Percentiles rank a stretch among this genome's conserved stretches.
Conservation (phyloP, 1,140 invertebrate species). For the Bombus vancouverensis region DNA sequence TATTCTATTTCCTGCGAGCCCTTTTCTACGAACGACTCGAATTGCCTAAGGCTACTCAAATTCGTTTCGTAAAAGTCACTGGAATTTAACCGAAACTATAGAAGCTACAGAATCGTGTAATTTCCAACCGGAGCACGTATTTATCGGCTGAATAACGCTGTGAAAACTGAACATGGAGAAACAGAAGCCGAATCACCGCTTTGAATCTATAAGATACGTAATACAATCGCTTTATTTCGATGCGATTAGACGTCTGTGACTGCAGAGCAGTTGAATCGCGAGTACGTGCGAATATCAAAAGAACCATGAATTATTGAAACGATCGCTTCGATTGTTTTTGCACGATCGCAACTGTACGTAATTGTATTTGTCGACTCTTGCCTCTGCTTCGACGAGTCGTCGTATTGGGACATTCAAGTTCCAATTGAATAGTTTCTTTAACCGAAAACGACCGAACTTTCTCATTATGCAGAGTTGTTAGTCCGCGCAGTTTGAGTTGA, state of each 20-base stretch:
- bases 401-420: constrained; percentile 58
- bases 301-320: not conserved
- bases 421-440: constrained; percentile 69
- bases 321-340: not conserved
- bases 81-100: constrained; percentile 29
- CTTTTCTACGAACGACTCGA: constrained; percentile 43
- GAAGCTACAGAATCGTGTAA: not conserved
- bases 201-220: not conserved
- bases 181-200: not conserved
- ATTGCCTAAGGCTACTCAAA: constrained; percentile 68
- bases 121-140: constrained; percentile 14
- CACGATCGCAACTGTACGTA: not conserved
- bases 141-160: constrained; percentile 7
- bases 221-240: constrained; percentile 8
- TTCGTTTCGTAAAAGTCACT: constrained; percentile 43
- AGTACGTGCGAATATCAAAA: not conserved
- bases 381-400: constrained; percentile 15
- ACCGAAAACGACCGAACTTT: constrained; percentile 67
- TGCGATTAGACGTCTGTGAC: not conserved
- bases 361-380: constrained; percentile 44
- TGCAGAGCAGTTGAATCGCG: not conserved
- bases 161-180: not conserved
- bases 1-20: constrained; percentile 65
- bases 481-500: constrained; percentile 60
- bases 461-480: constrained; percentile 71